These are phyloP conservation scores for Lochmaea crataegi DNA, from an alignment of 2,888 invertebrate species.

Conservation along the genomic window DNA sequence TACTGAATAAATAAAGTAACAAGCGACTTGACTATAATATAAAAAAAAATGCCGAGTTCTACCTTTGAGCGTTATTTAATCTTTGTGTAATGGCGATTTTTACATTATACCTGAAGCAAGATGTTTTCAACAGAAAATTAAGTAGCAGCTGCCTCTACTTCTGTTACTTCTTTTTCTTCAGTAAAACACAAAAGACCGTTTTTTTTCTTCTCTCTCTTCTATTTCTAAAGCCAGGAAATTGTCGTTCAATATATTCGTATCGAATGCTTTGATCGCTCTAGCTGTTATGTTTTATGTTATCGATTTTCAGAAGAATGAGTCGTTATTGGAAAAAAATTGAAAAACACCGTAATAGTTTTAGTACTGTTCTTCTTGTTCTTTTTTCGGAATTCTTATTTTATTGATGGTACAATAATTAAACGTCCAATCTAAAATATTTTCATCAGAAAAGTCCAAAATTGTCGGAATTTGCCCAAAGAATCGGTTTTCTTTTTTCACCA, in stretches of 20 bases:
- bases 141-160: slow-evolving; percentile 17
- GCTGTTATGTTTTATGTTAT: background rate
- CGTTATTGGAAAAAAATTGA: background rate
- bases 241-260: slow-evolving; percentile 11
- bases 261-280: background rate
- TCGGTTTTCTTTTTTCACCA: no score
- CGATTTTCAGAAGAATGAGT: background rate
- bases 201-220: slow-evolving; percentile 9
- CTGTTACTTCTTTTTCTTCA: slow-evolving; percentile 14
- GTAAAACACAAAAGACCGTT: slow-evolving; percentile 12
- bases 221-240: slow-evolving; percentile 24
- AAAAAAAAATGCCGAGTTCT: background rate
- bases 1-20: background rate
- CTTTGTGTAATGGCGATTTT: slow-evolving; percentile 1
- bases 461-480: no score
- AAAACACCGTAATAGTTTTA: background rate
- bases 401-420: no score
- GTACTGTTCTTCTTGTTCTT: background rate
- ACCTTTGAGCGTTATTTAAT: slow-evolving; percentile 2
- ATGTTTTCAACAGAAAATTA: slow-evolving; percentile 24
- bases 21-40: no score
- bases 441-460: no score
- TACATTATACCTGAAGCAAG: slow-evolving; percentile 23
- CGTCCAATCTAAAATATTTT: no score
- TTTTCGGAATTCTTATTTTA: no score